phyloP scores from a whole-genome alignment of 1,140 invertebrate genomes.

The Metopolophium dirhodum region DNA sequence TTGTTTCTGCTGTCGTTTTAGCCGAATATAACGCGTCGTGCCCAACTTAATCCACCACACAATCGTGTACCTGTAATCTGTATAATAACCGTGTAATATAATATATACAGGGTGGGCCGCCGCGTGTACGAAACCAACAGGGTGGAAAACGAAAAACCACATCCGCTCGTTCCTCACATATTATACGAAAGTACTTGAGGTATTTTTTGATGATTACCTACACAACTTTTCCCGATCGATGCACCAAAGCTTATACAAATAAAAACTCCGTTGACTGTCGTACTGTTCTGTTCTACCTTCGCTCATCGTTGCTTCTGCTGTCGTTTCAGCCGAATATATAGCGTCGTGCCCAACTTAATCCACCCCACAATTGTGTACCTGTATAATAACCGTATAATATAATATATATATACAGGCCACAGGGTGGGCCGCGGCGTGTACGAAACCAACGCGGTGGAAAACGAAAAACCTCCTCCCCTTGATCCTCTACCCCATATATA shows the following conservation, averaged over 20 bases:
- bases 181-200: too few species aligned
- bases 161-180: too few species aligned
- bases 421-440: not conserved
- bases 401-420: not conserved
- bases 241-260: too few species aligned
- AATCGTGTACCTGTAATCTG: too few species aligned
- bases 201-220: too few species aligned
- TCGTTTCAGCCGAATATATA: not conserved
- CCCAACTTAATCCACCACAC: too few species aligned
- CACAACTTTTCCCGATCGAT: too few species aligned
- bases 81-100: too few species aligned
- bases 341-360: not conserved
- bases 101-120: not conserved
- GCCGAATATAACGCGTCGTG: too few species aligned
- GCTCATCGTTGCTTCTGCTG: not conserved
- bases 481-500: not conserved
- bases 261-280: too few species aligned
- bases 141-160: not conserved
- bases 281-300: not conserved
- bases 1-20: too few species aligned
- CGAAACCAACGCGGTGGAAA: not conserved
- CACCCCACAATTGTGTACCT: not conserved
- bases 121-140: not conserved
- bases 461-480: not conserved
- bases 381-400: not conserved